Percentiles rank a stretch among this genome's conserved stretches.
Conservation (phyloP, 2,888 invertebrate genomes). For the Zaprionus lineosus region DNA sequence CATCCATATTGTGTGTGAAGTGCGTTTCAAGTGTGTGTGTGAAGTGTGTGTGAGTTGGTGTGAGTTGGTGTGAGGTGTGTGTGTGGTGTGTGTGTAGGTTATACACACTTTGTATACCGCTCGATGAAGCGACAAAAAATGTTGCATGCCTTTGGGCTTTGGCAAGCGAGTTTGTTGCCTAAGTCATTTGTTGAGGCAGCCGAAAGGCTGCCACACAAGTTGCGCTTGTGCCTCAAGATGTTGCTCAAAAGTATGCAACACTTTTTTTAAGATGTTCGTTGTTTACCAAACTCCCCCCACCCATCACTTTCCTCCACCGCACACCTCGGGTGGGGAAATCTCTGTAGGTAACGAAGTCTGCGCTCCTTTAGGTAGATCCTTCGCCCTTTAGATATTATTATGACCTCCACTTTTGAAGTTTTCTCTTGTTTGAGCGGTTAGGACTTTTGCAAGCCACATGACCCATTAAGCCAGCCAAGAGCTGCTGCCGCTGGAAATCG, state of each 20-base stretch:
- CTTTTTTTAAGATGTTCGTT: not conserved
- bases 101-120: not conserved
- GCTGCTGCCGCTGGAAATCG: too few relatives aligned
- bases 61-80: too few relatives aligned
- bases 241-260: conserved; percentile 33
- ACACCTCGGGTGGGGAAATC: not conserved
- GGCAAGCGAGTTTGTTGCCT: conserved; percentile 41
- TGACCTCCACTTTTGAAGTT: too few relatives aligned
- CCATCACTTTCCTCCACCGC: not conserved
- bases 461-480: too few relatives aligned
- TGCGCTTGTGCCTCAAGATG: not conserved
- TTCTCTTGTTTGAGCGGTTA: too few relatives aligned
- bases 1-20: too few relatives aligned
- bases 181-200: conserved; percentile 37
- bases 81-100: not conserved
- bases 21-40: too few relatives aligned
- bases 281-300: too few relatives aligned
- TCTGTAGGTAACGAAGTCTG: not conserved
- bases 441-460: too few relatives aligned
- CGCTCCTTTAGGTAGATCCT: too few relatives aligned
- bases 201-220: conserved; percentile 28
- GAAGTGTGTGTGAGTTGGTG: too few relatives aligned
- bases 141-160: conserved; percentile 11
- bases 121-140: not conserved
- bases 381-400: too few relatives aligned